Conservation (phyloP, 2,797 vertebrate genomes). For the Allobates femoralis region DNA sequence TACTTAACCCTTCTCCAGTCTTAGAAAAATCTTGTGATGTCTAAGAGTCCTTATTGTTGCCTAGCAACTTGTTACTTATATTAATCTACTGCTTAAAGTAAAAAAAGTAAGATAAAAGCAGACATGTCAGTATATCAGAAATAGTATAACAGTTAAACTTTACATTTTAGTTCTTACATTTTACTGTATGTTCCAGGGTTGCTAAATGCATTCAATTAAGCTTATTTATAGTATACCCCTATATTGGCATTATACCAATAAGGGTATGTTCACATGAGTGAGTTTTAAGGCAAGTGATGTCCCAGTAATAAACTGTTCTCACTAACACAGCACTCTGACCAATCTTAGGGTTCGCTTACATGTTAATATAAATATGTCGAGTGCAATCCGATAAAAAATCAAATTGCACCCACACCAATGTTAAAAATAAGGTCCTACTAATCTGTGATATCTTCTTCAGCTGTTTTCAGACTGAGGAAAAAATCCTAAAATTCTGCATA, state of each 20-base stretch:
- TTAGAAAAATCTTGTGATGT: not conserved
- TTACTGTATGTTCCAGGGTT: not conserved
- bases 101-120: not conserved
- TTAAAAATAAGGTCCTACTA: too few relatives aligned
- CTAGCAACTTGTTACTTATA: slow-evolving; percentile 29
- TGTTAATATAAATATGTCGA: too few relatives aligned
- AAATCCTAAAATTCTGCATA: too few relatives aligned
- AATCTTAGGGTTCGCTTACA: too few relatives aligned
- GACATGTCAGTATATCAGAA: not conserved
- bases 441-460: too few relatives aligned
- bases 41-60: not conserved
- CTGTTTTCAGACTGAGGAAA: too few relatives aligned
- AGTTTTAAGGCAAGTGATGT: too few relatives aligned
- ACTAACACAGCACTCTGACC: too few relatives aligned
- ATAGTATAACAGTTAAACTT: not conserved
- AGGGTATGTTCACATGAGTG: too few relatives aligned
- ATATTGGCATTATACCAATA: not conserved
- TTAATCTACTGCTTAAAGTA: slow-evolving; percentile 1
- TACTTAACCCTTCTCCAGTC: slow-evolving; percentile 1
- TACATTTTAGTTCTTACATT: not conserved
- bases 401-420: too few relatives aligned
- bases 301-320: too few relatives aligned
- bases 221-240: not conserved
- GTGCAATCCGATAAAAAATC: too few relatives aligned
- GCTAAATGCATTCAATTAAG: not conserved